These are phyloP conservation scores for Cancer borealis DNA, from an alignment of 2,888 invertebrate genomes.

Conservation along the genomic window DNA sequence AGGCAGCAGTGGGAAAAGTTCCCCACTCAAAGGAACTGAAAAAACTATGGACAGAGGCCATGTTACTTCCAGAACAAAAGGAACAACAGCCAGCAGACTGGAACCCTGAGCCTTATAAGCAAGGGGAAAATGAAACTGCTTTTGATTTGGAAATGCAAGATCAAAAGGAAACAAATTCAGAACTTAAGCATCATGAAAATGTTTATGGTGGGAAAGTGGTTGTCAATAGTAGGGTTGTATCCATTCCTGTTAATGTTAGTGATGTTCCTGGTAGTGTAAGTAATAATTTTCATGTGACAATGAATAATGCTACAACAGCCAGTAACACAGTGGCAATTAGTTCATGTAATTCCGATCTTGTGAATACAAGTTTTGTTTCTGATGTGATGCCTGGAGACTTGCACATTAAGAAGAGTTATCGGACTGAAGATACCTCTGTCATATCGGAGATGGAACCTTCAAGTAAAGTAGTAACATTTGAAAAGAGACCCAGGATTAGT, in stretches of 20 bases:
- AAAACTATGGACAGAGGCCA: slow-evolving; percentile 49
- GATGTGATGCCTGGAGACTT: background rate
- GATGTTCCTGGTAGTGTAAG: background rate
- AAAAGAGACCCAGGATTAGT: background rate
- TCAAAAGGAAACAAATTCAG: background rate
- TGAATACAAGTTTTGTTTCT: background rate
- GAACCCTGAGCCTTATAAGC: background rate
- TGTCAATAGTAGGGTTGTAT: background rate
- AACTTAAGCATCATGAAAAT: background rate
- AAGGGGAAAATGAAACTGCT: background rate
- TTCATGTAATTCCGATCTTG: background rate
- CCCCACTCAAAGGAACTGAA: slow-evolving; percentile 46
- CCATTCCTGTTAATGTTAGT: background rate
- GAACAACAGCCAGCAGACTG: background rate
- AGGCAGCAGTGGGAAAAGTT: background rate
- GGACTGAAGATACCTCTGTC: background rate
- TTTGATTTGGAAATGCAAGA: background rate
- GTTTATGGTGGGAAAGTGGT: background rate
- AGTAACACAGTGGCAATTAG: background rate
- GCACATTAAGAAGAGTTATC: background rate
- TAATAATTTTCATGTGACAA: background rate
- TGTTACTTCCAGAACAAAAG: slow-evolving; percentile 43
- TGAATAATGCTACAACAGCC: background rate
- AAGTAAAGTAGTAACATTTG: background rate
- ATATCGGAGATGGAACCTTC: background rate